Evolutionary conservation across 53 echinoderm and acorn worm species (phyloP).

Genomic region (Luidia sarsii): DNA sequence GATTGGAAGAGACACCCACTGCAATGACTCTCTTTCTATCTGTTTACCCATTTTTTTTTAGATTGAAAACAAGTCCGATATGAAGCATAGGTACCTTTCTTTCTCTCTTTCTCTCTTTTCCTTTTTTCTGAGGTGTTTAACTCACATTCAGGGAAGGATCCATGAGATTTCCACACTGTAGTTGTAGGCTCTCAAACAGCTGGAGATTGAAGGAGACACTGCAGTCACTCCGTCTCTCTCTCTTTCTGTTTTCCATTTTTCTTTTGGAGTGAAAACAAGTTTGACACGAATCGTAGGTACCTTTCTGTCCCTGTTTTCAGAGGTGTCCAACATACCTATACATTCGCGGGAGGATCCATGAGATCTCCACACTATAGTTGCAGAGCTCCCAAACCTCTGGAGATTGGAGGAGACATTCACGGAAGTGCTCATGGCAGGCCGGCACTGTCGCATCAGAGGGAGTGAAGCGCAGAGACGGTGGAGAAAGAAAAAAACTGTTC

Average conservation of each 20-base stretch:
- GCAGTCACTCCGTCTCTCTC: background rate
- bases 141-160: too few species aligned
- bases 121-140: too few species aligned
- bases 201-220: too few species aligned
- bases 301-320: background rate
- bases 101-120: too few species aligned
- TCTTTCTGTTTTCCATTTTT: too few species aligned
- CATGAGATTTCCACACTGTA: too few species aligned
- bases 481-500: too few species aligned
- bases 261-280: background rate
- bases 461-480: background rate
- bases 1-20: too few species aligned
- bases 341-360: background rate
- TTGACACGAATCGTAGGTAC: constrained; percentile 21
- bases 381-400: background rate
- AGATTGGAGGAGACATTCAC: constrained; percentile 12
- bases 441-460: constrained; percentile 6
- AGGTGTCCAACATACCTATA: background rate
- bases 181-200: too few species aligned
- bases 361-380: constrained; percentile 4
- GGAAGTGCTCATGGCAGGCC: constrained; percentile 20
- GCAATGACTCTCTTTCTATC: constrained; percentile 11
- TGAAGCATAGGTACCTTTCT: too few species aligned
- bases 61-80: background rate
- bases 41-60: too few species aligned